Evolutionary conservation across 2,113 vertebrate species (phyloP), one percentile per base, ranked within the genome.

Genomic region (Microcebus tavaratra): DNA sequence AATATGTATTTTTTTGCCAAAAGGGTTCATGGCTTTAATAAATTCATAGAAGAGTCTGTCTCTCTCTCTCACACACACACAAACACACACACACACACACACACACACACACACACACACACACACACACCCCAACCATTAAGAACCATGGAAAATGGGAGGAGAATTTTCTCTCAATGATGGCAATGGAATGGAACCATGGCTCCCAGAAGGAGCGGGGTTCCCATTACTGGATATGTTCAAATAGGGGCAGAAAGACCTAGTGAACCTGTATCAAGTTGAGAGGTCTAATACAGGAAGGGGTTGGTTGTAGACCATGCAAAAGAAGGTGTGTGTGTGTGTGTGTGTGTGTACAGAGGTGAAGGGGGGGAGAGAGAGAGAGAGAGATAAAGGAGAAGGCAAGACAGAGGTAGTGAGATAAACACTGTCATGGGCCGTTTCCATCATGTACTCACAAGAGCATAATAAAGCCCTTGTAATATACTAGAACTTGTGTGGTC

Each of bases 391-490:
- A 95, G 97, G 93, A 81, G 96, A 97, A 95, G 78, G 90, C 97
- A 97, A 98, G 98, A 98, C 98, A 98, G 98, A 98, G 98, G 98
- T 98, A 99, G 98, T 98, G 99, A 99, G 99, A 99, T 99, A 99
- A 99, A 99, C 98, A 98, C 98, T 99, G 99, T 99, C 99, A 99
- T 98, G 99, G 99, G 98, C 98, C 97, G 97, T 98, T 99, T 99
- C 98, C 98, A 98, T 99, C 99, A 99, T 99, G 98, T 99, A 99
- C 98, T 99, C 99, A 99, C 99, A 99, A 99, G 99, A 99, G 99
- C 99, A 99, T 99, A 99, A 99, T 99, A 99, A 99, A 99, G 99
- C 99, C 99, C 99, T 99, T 99, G 99, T 99, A 99, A 99, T 99
- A 99, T 99, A 99, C 99, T 99, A 98, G 99, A 99, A 99, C 99